Percentiles rank a stretch among this genome's conserved stretches.
phyloP scores from a whole-genome alignment of 2,888 invertebrate genomes.

The Dioctria linearis region DNA sequence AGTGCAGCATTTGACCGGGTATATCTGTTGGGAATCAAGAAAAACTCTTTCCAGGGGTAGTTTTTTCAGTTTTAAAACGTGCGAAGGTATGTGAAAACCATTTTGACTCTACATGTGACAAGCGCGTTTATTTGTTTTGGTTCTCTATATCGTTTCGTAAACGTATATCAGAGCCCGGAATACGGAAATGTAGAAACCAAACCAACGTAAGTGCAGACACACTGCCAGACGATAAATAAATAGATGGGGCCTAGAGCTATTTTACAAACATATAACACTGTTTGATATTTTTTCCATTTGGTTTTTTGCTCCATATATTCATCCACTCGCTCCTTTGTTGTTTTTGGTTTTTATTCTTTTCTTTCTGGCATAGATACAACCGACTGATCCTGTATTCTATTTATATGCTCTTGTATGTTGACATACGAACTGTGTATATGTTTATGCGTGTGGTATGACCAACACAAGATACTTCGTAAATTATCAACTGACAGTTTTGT shows the following conservation, averaged over 20 bases:
- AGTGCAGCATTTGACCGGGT: slow-evolving; percentile 35
- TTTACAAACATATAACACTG: not conserved
- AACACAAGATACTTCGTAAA: slow-evolving; percentile 43
- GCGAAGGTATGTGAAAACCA: slow-evolving; percentile 27
- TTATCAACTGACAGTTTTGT: slow-evolving; percentile 50
- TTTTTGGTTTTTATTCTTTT: not conserved
- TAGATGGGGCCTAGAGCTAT: slow-evolving; percentile 38
- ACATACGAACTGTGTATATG: slow-evolving; percentile 22
- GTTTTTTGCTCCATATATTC: slow-evolving; percentile 11
- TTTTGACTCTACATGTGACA: slow-evolving; percentile 20
- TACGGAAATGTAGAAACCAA: slow-evolving; percentile 42
- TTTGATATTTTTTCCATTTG: slow-evolving; percentile 20
- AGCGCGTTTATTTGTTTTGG: slow-evolving; percentile 43
- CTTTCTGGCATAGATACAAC: not conserved
- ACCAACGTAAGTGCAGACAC: slow-evolving; percentile 39
- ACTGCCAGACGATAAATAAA: slow-evolving; percentile 44
- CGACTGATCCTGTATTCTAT: not conserved
- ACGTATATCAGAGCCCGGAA: slow-evolving; percentile 10
- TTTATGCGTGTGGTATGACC: slow-evolving; percentile 46
- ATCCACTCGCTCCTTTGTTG: not conserved
- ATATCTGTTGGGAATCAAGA: slow-evolving; percentile 31
- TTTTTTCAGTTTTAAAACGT: slow-evolving; percentile 29
- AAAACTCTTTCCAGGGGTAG: slow-evolving; percentile 14
- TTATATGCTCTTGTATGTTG: slow-evolving; percentile 21
- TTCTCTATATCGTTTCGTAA: not conserved